Evolutionary conservation across 2,888 invertebrate genomes (phyloP).

Genomic region (Dorcus parallelipipedus): DNA sequence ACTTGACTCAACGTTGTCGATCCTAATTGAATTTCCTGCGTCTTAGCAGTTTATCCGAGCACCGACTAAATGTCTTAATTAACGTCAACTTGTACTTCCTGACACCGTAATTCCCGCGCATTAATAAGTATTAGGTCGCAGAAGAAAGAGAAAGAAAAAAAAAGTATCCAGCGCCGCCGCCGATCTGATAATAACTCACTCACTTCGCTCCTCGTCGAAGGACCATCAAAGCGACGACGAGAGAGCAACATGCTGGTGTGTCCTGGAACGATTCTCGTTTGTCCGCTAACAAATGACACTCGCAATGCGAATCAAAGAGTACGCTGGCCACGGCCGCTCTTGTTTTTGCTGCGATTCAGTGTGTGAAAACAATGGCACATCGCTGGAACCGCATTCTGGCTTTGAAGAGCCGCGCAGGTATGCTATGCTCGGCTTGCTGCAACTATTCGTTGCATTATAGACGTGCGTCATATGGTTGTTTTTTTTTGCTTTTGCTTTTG

Average conservation of each 20-base stretch:
- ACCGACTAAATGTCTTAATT: constrained; percentile 25
- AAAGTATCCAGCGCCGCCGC: not conserved
- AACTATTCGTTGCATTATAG: constrained; percentile 21
- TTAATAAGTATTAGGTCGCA: not conserved
- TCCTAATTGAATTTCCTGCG: constrained; percentile 26
- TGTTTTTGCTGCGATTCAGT: constrained; percentile 47
- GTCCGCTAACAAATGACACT: constrained; percentile 44
- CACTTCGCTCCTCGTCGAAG: constrained; percentile 16
- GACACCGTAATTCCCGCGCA: not conserved
- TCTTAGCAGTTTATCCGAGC: constrained; percentile 24
- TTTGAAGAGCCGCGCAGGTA: constrained; percentile 44
- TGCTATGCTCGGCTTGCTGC: constrained; percentile 33
- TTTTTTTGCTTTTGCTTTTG: no score
- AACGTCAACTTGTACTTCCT: constrained; percentile 22
- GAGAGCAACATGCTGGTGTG: constrained; percentile 18
- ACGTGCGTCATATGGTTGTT: constrained; percentile 10
- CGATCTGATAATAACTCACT: constrained; percentile 32
- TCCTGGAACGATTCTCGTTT: constrained; percentile 39
- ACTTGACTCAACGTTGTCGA: constrained; percentile 8
- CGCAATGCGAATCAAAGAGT: constrained; percentile 46
- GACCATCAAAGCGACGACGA: constrained; percentile 25
- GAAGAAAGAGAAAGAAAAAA: not conserved
- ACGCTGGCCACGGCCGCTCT: constrained; percentile 43
- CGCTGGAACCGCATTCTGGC: constrained; percentile 47
- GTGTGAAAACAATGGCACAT: constrained; percentile 52